Evolutionary conservation across 92 coral and sea anemone genomes (phyloP).

Genomic region (Actinostola sp.): DNA sequence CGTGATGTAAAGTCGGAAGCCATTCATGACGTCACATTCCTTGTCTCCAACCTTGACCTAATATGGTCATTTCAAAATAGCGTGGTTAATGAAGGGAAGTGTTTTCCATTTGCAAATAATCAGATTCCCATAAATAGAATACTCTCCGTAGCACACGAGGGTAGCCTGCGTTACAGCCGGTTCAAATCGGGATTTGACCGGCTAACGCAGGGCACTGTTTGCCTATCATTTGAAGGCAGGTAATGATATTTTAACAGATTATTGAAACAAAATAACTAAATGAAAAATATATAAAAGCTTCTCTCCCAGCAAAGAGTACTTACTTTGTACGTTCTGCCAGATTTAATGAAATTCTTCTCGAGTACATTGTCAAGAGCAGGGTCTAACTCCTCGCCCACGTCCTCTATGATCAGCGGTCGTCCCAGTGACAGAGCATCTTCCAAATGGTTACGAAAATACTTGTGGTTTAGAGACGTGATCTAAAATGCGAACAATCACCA

Average conservation of each 20-base stretch:
- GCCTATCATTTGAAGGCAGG: neutral
- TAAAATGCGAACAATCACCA: no score
- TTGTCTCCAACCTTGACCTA: constrained; percentile 99
- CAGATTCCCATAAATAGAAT: neutral
- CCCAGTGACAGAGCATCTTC: constrained; percentile 95
- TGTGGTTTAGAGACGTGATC: constrained; percentile 95
- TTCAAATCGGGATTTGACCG: no score
- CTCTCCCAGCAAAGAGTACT: neutral
- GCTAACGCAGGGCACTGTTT: no score
- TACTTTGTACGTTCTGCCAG: constrained; percentile 92
- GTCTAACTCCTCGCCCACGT: constrained; percentile 97
- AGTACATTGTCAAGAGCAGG: constrained; percentile 96
- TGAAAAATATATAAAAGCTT: neutral
- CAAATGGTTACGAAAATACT: constrained; percentile 91
- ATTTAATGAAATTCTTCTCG: constrained; percentile 96
- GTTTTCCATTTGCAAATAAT: no score
- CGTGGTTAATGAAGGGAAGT: neutral
- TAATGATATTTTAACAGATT: neutral
- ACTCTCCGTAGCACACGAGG: no score
- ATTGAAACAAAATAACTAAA: neutral
- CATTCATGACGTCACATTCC: constrained; percentile 95
- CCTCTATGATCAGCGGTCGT: constrained; percentile 95
- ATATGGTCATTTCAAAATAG: constrained; percentile 7
- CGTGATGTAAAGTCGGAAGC: constrained; percentile 91
- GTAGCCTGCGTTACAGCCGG: no score